Evolutionary conservation across 2,113 vertebrate genomes (phyloP).

Genomic region (Caloenas nicobarica): DNA sequence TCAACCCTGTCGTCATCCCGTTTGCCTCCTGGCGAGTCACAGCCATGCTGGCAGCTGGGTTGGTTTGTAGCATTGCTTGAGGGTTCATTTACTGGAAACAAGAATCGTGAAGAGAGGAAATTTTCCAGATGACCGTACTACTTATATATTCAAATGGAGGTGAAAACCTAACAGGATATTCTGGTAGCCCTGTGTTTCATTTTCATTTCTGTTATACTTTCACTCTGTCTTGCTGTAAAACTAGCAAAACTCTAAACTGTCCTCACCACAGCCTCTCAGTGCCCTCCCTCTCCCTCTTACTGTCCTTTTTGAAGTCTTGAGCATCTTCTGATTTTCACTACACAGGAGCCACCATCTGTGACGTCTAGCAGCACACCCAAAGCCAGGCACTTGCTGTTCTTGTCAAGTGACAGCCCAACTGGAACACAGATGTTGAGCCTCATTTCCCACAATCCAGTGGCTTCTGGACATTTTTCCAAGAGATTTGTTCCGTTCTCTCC

Average conservation of each 20-base stretch:
- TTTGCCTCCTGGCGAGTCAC: neutral
- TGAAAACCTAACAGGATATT: neutral
- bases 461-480: constrained; percentile 7
- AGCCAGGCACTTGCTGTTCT: neutral
- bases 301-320: neutral
- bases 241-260: neutral
- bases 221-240: neutral
- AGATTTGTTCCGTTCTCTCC: neutral
- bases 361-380: neutral
- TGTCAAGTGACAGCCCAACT: neutral
- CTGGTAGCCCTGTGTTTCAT: neutral
- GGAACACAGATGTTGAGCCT: constrained; percentile 12
- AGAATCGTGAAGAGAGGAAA: neutral
- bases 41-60: neutral
- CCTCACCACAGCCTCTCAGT: neutral
- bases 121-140: neutral
- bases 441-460: neutral
- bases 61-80: neutral
- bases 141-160: neutral
- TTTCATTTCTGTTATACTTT: neutral
- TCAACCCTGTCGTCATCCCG: neutral
- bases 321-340: neutral
- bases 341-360: neutral
- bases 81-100: constrained; percentile 2
- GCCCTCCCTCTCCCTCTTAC: neutral